A percentile compares a stretch with the other conserved stretches of the same genome.
Evolutionary conservation across 2,113 vertebrate genomes (phyloP).

Genomic region (Neogale vison): DNA sequence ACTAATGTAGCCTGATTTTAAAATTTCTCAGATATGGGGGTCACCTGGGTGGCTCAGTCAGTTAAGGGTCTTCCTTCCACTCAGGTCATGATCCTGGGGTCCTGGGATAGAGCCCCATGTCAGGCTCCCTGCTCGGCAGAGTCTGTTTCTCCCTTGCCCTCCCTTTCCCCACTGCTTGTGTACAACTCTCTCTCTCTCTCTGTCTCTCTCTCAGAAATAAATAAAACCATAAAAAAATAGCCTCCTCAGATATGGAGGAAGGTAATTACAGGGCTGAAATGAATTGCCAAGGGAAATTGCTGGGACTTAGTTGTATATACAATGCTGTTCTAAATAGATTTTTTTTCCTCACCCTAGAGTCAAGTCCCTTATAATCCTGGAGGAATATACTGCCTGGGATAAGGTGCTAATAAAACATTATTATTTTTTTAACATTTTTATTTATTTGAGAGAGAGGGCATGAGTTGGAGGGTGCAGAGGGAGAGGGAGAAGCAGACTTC

Average conservation of each 20-base stretch:
- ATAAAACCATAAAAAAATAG: neutral
- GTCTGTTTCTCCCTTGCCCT: neutral
- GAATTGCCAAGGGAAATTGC: neutral
- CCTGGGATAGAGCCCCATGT: neutral
- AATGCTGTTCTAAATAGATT: conserved; percentile 3
- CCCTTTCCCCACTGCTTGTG: neutral
- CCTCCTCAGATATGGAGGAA: neutral
- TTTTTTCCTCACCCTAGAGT: neutral
- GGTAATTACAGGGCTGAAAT: conserved; percentile 19
- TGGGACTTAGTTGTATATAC: neutral
- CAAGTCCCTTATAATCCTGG: neutral
- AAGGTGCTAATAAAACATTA: neutral
- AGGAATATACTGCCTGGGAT: neutral
- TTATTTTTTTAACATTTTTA: neutral
- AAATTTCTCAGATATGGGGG: neutral
- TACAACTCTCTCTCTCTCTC: neutral
- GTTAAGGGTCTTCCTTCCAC: neutral
- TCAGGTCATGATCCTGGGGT: neutral
- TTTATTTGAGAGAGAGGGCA: neutral
- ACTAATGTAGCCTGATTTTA: neutral
- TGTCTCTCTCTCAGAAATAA: neutral
- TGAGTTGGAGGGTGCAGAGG: neutral
- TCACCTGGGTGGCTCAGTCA: neutral
- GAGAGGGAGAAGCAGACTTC: neutral
- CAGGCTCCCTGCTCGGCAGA: neutral